Percentiles rank a stretch among this genome's conserved stretches.
Conservation (phyloP, 2,888 invertebrate species). For the Mythimna ferrago region DNA sequence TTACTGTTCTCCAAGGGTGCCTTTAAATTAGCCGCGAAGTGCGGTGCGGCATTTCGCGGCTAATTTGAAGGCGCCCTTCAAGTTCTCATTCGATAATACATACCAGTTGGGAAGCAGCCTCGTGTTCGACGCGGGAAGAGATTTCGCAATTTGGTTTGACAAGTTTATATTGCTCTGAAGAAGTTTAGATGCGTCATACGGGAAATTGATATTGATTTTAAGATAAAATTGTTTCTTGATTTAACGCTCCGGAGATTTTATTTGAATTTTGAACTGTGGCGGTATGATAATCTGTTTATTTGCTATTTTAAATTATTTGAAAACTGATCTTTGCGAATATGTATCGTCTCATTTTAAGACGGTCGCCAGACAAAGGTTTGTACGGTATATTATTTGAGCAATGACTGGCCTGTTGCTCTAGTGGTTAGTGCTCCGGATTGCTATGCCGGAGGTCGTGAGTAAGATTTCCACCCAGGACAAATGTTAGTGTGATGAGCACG, state of each 20-base stretch:
- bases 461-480: no score
- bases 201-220: conserved; percentile 43
- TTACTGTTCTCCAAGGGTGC: no score
- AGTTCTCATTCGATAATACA: background rate
- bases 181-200: conserved; percentile 33
- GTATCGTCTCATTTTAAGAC: background rate
- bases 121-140: conserved; percentile 23
- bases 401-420: no score
- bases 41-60: no score
- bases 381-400: background rate
- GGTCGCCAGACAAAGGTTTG: no score
- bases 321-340: background rate
- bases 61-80: background rate
- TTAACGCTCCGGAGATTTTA: conserved; percentile 5
- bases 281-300: background rate
- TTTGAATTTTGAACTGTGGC: background rate
- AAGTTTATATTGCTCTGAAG: conserved; percentile 34
- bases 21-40: no score
- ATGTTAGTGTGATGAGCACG: no score
- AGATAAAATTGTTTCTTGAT: conserved; percentile 27
- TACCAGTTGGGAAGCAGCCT: conserved; percentile 6
- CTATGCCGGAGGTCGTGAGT: no score
- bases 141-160: conserved; percentile 40
- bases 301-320: background rate
- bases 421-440: no score